Base-by-base conservation (phyloP, 2,888 invertebrate genomes). In the Apamea anceps region DNA sequence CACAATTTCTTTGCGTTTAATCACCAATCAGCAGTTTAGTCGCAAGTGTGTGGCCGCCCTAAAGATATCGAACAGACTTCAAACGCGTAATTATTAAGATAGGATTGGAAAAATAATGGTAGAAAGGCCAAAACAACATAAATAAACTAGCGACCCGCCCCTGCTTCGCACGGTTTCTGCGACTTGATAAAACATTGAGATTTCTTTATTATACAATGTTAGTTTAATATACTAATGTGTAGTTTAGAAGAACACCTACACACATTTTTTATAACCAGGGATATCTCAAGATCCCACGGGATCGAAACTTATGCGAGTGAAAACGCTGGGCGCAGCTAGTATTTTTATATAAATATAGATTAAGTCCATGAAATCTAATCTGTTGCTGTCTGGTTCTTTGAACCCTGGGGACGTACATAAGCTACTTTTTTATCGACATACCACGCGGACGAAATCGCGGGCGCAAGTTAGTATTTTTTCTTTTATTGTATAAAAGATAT, bases 61-160 rank as follows among this genome's bases (percentile, higher is more conserved):
- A 13, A 75, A 25, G 13, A 65, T 68, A 68, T 67, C 45, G 32
- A 77, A 83, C 67, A 60, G 63, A 83, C 74, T 68, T 74, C 54
- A 67, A 77, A 62, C 45, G 54, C 63, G 37, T 62, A n/a, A 66
- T 60, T 71, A 32, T 72, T 66, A 45, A 32, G 51, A 21, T 67
- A 51, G 4, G 10, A n/a, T 70, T 28, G 15, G 8, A 48, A 37
- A 28, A 60, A 12, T 32, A 42, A 37, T 28, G 0, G 51, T 28
- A 51, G n/a, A 83, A 83, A 71, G 51, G 42, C 1, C 48, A 42
- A 54, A 48, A 21, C 28, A 42, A 42, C 18, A 63, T 63, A 70
- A 32, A 32, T 62, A 25, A 63, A 63, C 63, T 32, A 32, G 18
- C 63, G 28, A 18, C 63, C 8, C 2, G 0, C 32, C 62, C 18